Base-by-base conservation (phyloP, 2,888 invertebrate genomes). In the Tetranychus truncatus region DNA sequence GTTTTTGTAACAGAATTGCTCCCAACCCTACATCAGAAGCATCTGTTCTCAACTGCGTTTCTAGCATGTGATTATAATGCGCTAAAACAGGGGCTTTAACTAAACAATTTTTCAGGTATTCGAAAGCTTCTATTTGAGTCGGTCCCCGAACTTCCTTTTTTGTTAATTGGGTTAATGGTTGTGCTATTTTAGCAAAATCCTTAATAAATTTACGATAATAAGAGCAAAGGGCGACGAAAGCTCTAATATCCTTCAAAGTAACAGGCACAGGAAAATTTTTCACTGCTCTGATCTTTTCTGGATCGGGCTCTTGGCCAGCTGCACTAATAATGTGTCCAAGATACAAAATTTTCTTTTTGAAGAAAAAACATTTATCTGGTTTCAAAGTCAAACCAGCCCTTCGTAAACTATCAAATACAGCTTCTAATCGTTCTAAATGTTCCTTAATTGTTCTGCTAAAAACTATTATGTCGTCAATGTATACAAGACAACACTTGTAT, bases 391-490 rank as follows among this genome's bases (percentile, higher is more conserved):
- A 74, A 24, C 76, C 76, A 46, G 78, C 77, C 46, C 77, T 71
- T 44, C 45, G 34, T 9, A 80, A 55, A 8, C 77, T 71, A n/a
- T 78, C 65, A 71, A 80, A 77, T 9, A 80, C 80, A 65, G 67
- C 18, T 21, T 66, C 55, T 7, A 80, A 69, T 20, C 76, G 74
- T 9, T 21, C 45, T 9, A 78, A n/a, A 66, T 77, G 76, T 46
- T 79, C 76, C 6, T 77, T 74, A 34, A 80, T 78, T 18, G 74
- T 66, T 55, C 66, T 66, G 2, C 71, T 21, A n/a, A 74, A 79
- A 3, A 79, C 75, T 4, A 79, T 76, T 5, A 80, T 74, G 74
- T 80, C 80, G 34, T 80, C 80, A 1, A 80, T 72, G 46, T 79
- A 80, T 18, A 78, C 75, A 1, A 79, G 71, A 20, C 76, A 76